Evolutionary conservation across 2,797 vertebrate species (phyloP).

Genomic region (Trachurus trachurus): DNA sequence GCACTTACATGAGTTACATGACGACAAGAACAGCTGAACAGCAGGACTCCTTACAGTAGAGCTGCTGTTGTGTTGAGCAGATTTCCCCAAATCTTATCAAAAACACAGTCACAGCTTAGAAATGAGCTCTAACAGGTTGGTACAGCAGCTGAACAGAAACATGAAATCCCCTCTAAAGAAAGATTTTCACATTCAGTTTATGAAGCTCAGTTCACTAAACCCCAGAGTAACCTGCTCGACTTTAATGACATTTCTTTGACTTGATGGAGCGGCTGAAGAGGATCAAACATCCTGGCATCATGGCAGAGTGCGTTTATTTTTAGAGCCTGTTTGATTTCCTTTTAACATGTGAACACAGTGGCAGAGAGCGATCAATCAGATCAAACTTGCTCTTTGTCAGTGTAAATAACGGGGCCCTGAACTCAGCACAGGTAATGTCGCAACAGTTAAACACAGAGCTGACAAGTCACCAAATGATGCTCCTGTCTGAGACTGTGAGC

Average conservation of each 20-base stretch:
- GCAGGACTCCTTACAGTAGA: not conserved
- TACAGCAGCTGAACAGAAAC: conserved; percentile 8
- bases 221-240: not conserved
- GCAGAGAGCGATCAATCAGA: not conserved
- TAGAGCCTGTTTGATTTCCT: not conserved
- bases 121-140: not conserved
- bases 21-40: not conserved
- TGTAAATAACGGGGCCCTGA: not conserved
- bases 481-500: not conserved
- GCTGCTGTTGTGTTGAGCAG: not conserved
- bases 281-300: not conserved
- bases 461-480: not conserved
- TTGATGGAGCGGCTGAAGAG: not conserved
- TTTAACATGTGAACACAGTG: not conserved
- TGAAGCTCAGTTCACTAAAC: not conserved
- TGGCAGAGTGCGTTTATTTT: not conserved
- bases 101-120: not conserved
- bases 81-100: not conserved
- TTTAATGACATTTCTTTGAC: not conserved
- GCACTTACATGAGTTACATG: not conserved
- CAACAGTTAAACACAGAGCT: not conserved
- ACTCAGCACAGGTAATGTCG: not conserved
- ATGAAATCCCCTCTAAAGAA: not conserved
- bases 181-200: not conserved
- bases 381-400: not conserved